Evolutionary conservation across 1,140 invertebrate species (phyloP), one percentile per base, ranked within the genome.

Genomic region (Chironomus striatipennis): DNA sequence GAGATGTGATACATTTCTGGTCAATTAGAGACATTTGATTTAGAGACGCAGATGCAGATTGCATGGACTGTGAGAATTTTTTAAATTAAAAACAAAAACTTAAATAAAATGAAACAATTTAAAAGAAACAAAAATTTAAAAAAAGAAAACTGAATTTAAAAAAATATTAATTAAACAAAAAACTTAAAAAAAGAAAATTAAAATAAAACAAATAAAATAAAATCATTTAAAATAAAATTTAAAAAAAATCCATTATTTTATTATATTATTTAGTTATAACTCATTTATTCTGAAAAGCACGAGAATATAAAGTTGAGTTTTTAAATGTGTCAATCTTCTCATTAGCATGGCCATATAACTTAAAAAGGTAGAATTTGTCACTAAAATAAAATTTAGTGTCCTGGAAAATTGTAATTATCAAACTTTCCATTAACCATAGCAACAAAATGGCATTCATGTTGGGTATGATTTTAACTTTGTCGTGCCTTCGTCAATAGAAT

Each of bases 141-240:
- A 47, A 47, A 20, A 18, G 10, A 67, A 67, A 70, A 70, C 5
- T 70, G 24, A 70, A 70, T 18, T 18, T 20, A 70, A 70, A 20
- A 70, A 70, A 70, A 34, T 18, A 70, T 18, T 20, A 70, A 67
- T 0, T 70, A 70, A 70, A 70, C n/a, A 70, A 9, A 70, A 9
- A 70, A 18, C 18, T n/a, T 12, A 57, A 57, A 12, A 1, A 57
- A 57, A 57, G 20, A 70, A 20, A 70, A 75, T 64, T 65, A 34
- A 64, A 74, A 17, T 24, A 74, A 47, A 64, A 12, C 43, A 73
- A 42, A 74, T 34, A 24, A 64, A 74, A 42, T 24, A 18, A 64
- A 57, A 20, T 18, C 42, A 15, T 17, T 6, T 34, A 47, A 73
- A n/a, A n/a, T n/a, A n/a, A n/a, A n/a, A n/a, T n/a, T n/a, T n/a